Evolutionary conservation across 1,140 invertebrate species (phyloP).

Genomic region (Triops cancriformis): DNA sequence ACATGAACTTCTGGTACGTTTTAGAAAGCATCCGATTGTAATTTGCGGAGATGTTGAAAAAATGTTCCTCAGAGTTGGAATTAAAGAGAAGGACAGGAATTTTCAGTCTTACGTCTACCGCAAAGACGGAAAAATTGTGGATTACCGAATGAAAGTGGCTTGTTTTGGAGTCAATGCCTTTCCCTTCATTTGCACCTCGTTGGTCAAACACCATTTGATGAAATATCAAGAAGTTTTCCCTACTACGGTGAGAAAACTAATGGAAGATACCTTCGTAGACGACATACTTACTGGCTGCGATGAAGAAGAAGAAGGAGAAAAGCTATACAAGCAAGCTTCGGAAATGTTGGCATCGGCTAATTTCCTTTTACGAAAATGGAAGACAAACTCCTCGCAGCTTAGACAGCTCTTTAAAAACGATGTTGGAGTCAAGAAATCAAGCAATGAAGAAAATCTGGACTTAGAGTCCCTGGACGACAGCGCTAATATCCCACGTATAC

Average conservation of each 20-base stretch:
- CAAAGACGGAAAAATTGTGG: background rate
- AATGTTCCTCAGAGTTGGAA: slow-evolving; percentile 1
- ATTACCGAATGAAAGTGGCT: background rate
- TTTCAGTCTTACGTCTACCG: background rate
- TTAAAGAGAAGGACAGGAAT: background rate
- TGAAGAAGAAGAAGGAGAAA: slow-evolving; percentile 25
- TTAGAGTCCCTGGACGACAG: background rate
- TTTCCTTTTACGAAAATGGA: background rate
- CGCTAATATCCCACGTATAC: background rate
- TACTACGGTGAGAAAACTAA: background rate
- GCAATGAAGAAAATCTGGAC: background rate
- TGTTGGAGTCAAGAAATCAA: background rate
- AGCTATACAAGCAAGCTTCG: background rate
- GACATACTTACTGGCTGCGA: slow-evolving; percentile 39
- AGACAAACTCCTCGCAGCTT: background rate
- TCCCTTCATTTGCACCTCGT: no score
- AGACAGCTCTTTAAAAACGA: background rate
- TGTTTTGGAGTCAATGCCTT: background rate
- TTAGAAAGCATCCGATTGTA: background rate
- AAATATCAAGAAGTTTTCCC: background rate
- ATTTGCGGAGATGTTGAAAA: slow-evolving; percentile 13
- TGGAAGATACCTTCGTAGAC: slow-evolving; percentile 39
- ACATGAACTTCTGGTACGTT: background rate
- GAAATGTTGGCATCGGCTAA: background rate
- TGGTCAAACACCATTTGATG: background rate